Evolutionary conservation across 1,140 invertebrate species (phyloP), one percentile per base, ranked within the genome.

Genomic region (Batillaria attramentaria): DNA sequence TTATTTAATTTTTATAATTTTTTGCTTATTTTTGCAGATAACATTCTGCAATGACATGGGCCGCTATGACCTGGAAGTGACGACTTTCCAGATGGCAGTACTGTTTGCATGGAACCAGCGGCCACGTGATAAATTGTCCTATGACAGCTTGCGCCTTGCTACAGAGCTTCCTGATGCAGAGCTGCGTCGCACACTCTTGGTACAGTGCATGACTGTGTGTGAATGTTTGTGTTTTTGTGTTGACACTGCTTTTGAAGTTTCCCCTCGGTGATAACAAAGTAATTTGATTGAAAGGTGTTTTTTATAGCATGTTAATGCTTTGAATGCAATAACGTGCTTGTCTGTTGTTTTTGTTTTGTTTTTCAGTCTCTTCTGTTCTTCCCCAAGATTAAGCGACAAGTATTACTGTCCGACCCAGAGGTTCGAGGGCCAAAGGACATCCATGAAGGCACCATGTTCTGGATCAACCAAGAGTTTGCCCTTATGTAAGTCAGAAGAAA

Each of bases 61-160:
- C 41, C 94, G 95, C 86, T 99, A 97, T 92, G 99, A 99, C 92
- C 92, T 99, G 79, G 99, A 99, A 90, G 97, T 99, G 3, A 99
- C 98, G 10, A 99, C 98, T 37, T 99, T 99, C 91, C 99, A 99
- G 95, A 99, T 99, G 97, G 97, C 97, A 76, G 97, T 99, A n/a
- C 92, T 99, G 31, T 99, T 99, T 92, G 97, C 97, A 13, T 99
- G 98, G 98, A 99, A 99, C 93, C 97, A 99, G 90, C 92, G 98
- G 85, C 95, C 96, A 41, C 84, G 87, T 79, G 98, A 99, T 83
- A 95, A 95, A 91, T 95, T 99, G 46, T 95, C 95, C 4, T 98
- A 99, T 87, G 98, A 99, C 92, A 98, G 98, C 92, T 92, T 99
- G 69, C 93, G 96, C 87, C 91, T 99, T 84, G 98, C 98, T 4